Conservation (phyloP, 2,113 vertebrate species). For the Chloebia gouldiae region DNA sequence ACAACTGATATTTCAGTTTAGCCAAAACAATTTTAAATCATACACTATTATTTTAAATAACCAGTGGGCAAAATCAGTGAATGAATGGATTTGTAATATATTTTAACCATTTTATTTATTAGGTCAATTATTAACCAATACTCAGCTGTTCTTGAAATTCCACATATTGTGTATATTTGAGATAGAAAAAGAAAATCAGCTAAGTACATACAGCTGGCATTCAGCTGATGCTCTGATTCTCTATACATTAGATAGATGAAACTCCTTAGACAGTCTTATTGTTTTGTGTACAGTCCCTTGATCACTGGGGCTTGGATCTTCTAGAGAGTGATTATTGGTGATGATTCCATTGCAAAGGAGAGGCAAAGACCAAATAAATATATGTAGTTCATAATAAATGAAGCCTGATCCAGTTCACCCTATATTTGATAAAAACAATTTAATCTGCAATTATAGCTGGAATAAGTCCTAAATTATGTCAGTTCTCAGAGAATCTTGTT, state of each 20-base stretch:
- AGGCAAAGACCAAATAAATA: neutral
- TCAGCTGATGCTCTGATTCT: conserved; percentile 17
- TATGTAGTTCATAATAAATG: neutral
- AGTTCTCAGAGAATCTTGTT: neutral
- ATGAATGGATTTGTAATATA: neutral
- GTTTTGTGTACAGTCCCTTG: neutral
- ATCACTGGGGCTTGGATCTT: neutral
- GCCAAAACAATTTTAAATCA: conserved; percentile 61
- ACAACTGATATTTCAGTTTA: conserved; percentile 66
- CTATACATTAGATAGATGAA: neutral
- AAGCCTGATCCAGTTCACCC: neutral
- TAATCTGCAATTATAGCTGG: neutral
- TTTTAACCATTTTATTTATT: neutral
- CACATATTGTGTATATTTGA: neutral
- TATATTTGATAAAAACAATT: neutral
- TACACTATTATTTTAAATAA: conserved; percentile 39
- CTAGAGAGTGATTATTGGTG: neutral
- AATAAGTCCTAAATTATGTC: neutral
- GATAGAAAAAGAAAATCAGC: neutral
- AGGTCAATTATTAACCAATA: neutral
- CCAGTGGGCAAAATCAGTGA: conserved; percentile 1
- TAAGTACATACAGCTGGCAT: conserved; percentile 50
- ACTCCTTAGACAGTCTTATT: conserved; percentile 7
- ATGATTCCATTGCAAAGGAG: neutral
- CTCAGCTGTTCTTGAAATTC: neutral